A percentile compares a stretch with the other conserved stretches of the same genome.
Evolutionary conservation across 2,113 vertebrate genomes (phyloP).

Genomic region (Chauna torquata): DNA sequence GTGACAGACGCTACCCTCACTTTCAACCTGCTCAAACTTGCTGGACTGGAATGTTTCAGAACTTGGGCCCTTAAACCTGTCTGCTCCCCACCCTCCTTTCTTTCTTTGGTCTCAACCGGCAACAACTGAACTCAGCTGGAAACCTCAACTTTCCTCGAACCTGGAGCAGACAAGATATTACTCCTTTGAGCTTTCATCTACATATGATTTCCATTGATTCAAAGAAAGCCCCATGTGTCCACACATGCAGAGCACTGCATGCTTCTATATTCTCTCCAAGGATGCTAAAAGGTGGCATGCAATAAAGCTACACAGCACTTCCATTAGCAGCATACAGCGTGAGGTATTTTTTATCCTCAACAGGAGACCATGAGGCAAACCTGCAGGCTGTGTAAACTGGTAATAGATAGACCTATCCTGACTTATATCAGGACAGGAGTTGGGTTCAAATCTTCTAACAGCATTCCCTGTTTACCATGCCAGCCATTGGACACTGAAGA

Average conservation of each 20-base stretch:
- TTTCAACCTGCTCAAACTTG: neutral
- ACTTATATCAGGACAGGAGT: neutral
- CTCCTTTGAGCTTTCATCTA: neutral
- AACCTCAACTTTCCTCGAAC: neutral
- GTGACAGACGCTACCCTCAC: neutral
- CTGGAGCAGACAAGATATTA: neutral
- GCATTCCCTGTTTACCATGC: neutral
- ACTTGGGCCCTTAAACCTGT: neutral
- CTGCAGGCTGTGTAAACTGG: neutral
- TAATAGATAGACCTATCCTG: neutral
- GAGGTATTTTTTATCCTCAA: neutral
- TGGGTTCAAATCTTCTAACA: neutral
- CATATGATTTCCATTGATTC: neutral
- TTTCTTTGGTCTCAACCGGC: neutral
- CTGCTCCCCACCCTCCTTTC: neutral
- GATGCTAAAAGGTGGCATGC: neutral
- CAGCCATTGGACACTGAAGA: neutral
- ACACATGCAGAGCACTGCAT: neutral
- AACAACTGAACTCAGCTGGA: neutral
- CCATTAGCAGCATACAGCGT: neutral
- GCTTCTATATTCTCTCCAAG: neutral
- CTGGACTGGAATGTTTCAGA: neutral
- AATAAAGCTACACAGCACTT: neutral
- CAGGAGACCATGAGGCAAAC: neutral
- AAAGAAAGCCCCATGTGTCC: rapidly evolving